Percentiles rank a stretch among this genome's conserved stretches.
Conservation (phyloP, 2,797 vertebrate genomes). For the Telmatherina bonti region DNA sequence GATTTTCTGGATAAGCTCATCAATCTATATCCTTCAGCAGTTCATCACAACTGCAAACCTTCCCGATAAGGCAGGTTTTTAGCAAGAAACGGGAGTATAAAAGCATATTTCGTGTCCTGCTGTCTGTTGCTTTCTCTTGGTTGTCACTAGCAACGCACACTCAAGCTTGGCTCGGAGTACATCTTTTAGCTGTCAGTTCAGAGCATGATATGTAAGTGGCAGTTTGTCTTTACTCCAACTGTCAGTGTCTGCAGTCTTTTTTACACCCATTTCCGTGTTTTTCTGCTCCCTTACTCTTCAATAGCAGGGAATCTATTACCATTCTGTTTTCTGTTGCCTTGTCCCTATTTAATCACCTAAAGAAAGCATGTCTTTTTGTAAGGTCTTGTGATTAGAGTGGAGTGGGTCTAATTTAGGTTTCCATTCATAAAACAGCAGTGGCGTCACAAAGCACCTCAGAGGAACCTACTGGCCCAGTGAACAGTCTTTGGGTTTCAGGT, state of each 20-base stretch:
- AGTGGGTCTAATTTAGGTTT: constrained; percentile 47
- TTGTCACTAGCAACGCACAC: constrained; percentile 76
- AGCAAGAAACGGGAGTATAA: constrained; percentile 35
- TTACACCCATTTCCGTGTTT: constrained; percentile 7
- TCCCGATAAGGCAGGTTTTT: constrained; percentile 25
- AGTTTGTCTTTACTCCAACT: constrained; percentile 55
- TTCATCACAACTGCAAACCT: constrained; percentile 4
- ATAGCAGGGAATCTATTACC: constrained; percentile 10
- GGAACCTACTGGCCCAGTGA: constrained; percentile 25
- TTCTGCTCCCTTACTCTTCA: constrained; percentile 3
- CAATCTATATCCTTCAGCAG: constrained; percentile 91
- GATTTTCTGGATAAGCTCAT: constrained; percentile 91
- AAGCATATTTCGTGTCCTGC: constrained; percentile 52
- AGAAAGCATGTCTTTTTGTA: neutral
- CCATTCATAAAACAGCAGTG: constrained; percentile 59
- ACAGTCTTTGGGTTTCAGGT: constrained; percentile 63
- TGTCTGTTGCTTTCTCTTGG: constrained; percentile 58
- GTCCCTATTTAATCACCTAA: constrained; percentile 14
- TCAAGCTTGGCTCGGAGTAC: constrained; percentile 64
- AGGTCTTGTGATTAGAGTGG: constrained; percentile 39
- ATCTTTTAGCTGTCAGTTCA: constrained; percentile 61
- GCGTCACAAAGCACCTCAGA: constrained; percentile 63
- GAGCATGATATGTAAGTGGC: constrained; percentile 60
- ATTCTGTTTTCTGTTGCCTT: constrained; percentile 11
- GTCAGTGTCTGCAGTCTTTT: constrained; percentile 36